phyloP scores from a whole-genome alignment of 2,797 vertebrate genomes.

The Gadopsis bispinosus region DNA sequence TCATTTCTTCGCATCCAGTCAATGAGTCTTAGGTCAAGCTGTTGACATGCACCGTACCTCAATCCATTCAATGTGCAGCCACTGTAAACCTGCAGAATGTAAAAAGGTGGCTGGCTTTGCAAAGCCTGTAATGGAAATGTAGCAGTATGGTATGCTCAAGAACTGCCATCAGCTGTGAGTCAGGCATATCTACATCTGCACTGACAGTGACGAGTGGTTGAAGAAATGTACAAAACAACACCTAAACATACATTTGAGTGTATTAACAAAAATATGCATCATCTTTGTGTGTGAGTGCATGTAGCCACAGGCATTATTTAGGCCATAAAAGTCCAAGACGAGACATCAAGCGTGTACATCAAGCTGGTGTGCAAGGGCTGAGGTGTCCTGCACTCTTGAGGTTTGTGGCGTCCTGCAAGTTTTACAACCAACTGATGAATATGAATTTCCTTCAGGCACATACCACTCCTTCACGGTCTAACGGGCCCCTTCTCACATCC shows the following conservation, averaged over 20 bases:
- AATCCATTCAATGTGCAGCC: constrained; percentile 7
- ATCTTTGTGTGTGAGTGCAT: neutral
- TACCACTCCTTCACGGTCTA: constrained; percentile 12
- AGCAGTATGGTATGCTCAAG: neutral
- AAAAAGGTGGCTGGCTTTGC: neutral
- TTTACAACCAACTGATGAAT: constrained; percentile 52
- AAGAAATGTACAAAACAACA: constrained; percentile 14
- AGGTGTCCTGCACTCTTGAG: constrained; percentile 6
- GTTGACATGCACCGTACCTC: constrained; percentile 8
- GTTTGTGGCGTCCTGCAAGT: constrained; percentile 31
- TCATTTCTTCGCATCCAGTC: constrained; percentile 50
- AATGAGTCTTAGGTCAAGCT: constrained; percentile 36
- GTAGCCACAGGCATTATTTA: neutral
- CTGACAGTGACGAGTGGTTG: neutral
- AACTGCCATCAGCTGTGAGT: constrained; percentile 14
- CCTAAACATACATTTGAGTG: neutral
- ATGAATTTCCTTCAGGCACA: constrained; percentile 51
- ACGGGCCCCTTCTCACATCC: constrained; percentile 21
- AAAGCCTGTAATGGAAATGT: neutral
- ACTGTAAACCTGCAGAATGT: neutral
- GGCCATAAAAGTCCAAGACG: neutral
- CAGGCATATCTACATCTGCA: constrained; percentile 1
- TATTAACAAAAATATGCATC: neutral
- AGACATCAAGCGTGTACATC: neutral
- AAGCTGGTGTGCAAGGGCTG: constrained; percentile 6